Evolutionary conservation across 2,888 invertebrate species (phyloP), one percentile per base, ranked within the genome.

Genomic region (Tridacna gigas): DNA sequence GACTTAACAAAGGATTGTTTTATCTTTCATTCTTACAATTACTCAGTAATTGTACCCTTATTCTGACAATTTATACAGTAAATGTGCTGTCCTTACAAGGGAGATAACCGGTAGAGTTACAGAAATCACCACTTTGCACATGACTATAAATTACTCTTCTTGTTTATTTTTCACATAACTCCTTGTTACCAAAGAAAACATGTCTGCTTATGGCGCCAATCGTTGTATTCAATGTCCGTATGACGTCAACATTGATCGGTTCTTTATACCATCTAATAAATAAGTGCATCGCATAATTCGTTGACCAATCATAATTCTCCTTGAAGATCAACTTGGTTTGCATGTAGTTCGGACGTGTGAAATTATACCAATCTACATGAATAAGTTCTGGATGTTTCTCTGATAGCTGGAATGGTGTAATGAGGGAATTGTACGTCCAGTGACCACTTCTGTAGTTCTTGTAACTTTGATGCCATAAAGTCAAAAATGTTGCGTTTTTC

Each of bases 231-330:
- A 88, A 61, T n/a, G 69, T 81, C 13, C 88, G 69, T 26, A 88
- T 85, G n/a, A 75, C 73, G 15, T 79, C 66, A 15, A 66, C 48
- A 45, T 81, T 74, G 18, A 77, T 79, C 0, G 51, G 75, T 3
- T 82, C 67, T 61, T 83, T 82, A 56, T 85, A 88, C 77, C 71
- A 83, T 0, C 88, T 61, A 5, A 83, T 56, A 48, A 71, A 88
- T 65, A 88, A 45, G 66, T 88, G 88, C 79, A 88, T 85, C 13
- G 73, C 88, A 74, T 88, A 88, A 45, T 85, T 88, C 0, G 81
- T 81, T 0, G 83, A 79, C 88, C 88, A 88, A 37, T 88, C 78
- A 65, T 82, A 88, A 66, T 88, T 88, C 61, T 77, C 15, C 1
- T 82, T 37, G 28, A 80, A 85, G 22, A 88, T 83, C 26, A 65